Evolutionary conservation across 2,113 vertebrate species (phyloP).

Genomic region (Anhinga rufa): DNA sequence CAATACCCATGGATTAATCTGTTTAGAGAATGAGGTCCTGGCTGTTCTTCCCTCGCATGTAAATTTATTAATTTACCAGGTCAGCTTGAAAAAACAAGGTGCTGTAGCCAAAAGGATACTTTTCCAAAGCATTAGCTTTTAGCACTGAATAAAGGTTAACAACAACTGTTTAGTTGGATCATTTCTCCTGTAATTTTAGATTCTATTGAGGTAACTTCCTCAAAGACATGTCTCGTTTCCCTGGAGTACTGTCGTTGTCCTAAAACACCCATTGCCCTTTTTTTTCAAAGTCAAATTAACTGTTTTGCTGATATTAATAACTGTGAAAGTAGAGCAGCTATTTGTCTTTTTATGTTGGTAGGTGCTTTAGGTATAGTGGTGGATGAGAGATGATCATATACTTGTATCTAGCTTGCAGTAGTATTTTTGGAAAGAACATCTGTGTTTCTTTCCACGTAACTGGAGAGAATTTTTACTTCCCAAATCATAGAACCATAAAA

Average conservation of each 20-base stretch:
- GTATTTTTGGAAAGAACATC: background rate
- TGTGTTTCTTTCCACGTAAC: background rate
- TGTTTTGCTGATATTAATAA: conserved; percentile 44
- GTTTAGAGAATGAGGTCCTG: background rate
- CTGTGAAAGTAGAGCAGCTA: background rate
- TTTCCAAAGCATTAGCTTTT: background rate
- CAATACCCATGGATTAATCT: background rate
- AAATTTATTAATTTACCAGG: background rate
- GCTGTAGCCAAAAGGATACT: background rate
- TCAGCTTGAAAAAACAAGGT: background rate
- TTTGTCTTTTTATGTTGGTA: background rate
- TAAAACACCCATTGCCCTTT: background rate
- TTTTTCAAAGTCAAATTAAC: background rate
- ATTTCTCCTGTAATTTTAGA: conserved; percentile 36
- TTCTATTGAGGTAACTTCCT: conserved; percentile 30
- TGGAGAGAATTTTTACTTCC: background rate
- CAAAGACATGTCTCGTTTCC: background rate
- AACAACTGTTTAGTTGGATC: background rate
- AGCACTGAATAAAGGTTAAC: background rate
- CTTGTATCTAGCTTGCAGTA: background rate
- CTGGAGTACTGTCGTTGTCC: background rate
- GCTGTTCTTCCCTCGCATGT: background rate
- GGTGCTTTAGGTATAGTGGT: background rate
- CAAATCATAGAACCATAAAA: background rate
- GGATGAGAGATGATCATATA: background rate